phyloP scores from a whole-genome alignment of 2,113 vertebrate genomes.

The Antigone vipio region DNA sequence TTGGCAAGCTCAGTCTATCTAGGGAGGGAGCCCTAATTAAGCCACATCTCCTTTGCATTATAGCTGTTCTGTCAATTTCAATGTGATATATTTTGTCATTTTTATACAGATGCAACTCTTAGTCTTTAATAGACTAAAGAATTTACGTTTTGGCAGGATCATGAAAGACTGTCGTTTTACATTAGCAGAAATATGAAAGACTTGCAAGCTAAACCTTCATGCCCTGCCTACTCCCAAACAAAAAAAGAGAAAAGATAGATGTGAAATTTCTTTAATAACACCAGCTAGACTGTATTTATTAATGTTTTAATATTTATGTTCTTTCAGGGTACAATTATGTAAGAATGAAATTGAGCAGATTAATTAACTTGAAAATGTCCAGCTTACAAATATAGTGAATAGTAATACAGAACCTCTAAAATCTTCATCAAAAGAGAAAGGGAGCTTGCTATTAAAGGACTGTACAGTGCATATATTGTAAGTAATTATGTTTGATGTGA shows the following conservation, averaged over 20 bases:
- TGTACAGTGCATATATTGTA: not conserved
- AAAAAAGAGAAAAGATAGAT: not conserved
- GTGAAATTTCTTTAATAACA: not conserved
- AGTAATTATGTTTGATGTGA: not conserved
- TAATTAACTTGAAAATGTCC: not conserved
- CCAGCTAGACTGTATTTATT: not conserved
- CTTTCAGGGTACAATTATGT: not conserved
- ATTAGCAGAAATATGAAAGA: conserved; percentile 42
- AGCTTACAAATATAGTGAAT: not conserved
- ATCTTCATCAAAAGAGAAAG: not conserved
- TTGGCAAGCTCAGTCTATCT: conserved; percentile 11
- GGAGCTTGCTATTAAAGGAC: not conserved
- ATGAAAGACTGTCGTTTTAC: conserved; percentile 59
- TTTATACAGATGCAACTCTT: conserved; percentile 51
- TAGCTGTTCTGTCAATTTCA: conserved; percentile 41
- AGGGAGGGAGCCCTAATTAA: conserved; percentile 35
- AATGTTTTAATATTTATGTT: conserved; percentile 28
- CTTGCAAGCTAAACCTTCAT: not conserved
- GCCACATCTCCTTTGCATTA: conserved; percentile 40
- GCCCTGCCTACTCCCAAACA: not conserved
- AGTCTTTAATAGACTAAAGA: conserved; percentile 54
- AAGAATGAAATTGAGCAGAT: not conserved
- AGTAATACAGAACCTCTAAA: not conserved
- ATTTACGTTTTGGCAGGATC: conserved; percentile 65
- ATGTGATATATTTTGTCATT: conserved; percentile 61